These are phyloP conservation scores for Actinernus sp. DNA, from an alignment of 92 coral and sea anemone genomes.

Conservation along the genomic window DNA sequence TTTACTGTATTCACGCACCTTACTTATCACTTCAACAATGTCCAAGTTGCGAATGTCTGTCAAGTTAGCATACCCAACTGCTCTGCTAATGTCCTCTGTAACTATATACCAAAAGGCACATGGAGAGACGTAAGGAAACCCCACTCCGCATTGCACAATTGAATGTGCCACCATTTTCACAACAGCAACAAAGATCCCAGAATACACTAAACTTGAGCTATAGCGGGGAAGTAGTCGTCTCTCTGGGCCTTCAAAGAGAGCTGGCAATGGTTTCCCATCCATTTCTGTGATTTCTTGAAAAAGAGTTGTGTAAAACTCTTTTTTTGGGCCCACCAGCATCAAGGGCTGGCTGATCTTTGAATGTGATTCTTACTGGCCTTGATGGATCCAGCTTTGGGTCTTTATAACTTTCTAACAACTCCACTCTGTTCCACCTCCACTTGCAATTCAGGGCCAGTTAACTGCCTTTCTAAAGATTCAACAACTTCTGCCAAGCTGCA, in stretches of 20 bases:
- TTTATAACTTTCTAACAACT: constrained; percentile 39
- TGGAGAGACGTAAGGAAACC: constrained; percentile 58
- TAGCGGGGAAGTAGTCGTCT: constrained; percentile 44
- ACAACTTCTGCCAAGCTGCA: too few relatives aligned
- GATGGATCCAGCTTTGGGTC: constrained; percentile 36
- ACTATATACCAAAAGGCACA: constrained; percentile 59
- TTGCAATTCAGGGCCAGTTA: constrained; percentile 36
- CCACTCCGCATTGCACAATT: constrained; percentile 72
- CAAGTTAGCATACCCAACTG: constrained; percentile 68
- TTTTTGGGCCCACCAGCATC: constrained; percentile 60
- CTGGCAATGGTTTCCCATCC: constrained; percentile 22
- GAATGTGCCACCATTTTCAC: constrained; percentile 80
- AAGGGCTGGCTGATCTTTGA: constrained; percentile 56
- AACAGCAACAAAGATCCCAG: constrained; percentile 53
- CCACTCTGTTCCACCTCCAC: constrained; percentile 22
- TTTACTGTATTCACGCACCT: constrained; percentile 12
- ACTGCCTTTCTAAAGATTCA: constrained; percentile 12
- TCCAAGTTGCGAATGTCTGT: constrained; percentile 51
- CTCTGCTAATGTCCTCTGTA: constrained; percentile 51
- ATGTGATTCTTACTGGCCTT: constrained; percentile 44
- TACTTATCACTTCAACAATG: constrained; percentile 22
- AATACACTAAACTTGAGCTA: constrained; percentile 57
- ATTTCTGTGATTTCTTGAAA: constrained; percentile 35
- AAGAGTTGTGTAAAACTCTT: constrained; percentile 50
- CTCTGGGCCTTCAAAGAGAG: constrained; percentile 58